Evolutionary conservation across 2,888 invertebrate species (phyloP).

Genomic region (Morinoia aosen): DNA sequence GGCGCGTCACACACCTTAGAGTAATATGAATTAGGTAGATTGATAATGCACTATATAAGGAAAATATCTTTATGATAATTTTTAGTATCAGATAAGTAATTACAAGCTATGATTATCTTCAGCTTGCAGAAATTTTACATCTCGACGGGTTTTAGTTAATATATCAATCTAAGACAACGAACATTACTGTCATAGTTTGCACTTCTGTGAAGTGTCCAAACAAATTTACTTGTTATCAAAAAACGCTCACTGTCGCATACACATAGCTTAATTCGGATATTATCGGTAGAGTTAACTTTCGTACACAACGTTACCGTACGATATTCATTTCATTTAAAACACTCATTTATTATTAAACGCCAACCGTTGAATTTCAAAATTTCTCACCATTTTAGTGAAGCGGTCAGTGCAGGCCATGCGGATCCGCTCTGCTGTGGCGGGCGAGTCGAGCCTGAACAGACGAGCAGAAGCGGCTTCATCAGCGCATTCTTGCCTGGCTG

Average conservation of each 20-base stretch:
- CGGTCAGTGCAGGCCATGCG: conserved; percentile 90
- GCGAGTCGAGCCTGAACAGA: conserved; percentile 81
- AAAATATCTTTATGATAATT: too few species aligned
- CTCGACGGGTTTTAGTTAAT: too few species aligned
- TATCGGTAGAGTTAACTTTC: background rate
- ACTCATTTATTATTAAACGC: background rate
- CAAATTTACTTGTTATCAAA: background rate
- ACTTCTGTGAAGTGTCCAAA: too few species aligned
- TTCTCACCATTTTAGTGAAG: conserved; percentile 81
- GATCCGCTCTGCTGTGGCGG: conserved; percentile 90
- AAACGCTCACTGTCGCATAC: background rate
- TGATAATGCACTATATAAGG: too few species aligned
- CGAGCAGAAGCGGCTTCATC: background rate
- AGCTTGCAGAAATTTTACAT: too few species aligned
- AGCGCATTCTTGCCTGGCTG: background rate
- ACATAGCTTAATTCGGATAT: background rate
- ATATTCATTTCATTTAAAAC: background rate
- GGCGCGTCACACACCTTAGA: too few species aligned
- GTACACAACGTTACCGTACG: background rate
- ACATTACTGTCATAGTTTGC: too few species aligned
- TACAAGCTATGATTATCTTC: too few species aligned
- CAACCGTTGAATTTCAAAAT: background rate
- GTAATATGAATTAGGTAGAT: too few species aligned
- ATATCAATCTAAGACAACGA: too few species aligned
- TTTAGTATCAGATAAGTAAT: too few species aligned